These are phyloP conservation scores for Babylonia areolata DNA, from an alignment of 1,140 invertebrate species.

Conservation along the genomic window DNA sequence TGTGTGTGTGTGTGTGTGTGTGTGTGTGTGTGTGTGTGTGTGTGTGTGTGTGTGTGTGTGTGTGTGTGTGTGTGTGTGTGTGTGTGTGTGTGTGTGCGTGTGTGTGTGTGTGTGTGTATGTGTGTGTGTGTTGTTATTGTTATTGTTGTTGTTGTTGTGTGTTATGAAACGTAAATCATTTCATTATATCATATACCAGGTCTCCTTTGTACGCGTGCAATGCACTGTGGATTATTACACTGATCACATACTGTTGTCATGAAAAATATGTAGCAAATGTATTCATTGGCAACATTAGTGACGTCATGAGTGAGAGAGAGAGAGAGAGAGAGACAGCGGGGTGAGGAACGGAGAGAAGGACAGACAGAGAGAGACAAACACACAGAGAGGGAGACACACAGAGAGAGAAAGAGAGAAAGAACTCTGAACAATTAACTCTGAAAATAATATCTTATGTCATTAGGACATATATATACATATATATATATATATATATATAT, in stretches of 20 bases:
- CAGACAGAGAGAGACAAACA: not conserved
- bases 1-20: too few relatives aligned
- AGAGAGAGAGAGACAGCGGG: not conserved
- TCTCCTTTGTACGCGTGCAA: too few relatives aligned
- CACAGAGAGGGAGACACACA: not conserved
- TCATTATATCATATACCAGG: too few relatives aligned
- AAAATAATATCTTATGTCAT: too few relatives aligned
- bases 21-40: not conserved
- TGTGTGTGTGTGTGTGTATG: not conserved
- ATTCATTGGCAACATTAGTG: too few relatives aligned
- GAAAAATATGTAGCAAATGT: too few relatives aligned
- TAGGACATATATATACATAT: too few relatives aligned
- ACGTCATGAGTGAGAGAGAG: slow-evolving; percentile 19
- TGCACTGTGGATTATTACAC: too few relatives aligned
- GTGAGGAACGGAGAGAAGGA: not conserved
- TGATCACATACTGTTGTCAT: too few relatives aligned
- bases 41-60: not conserved
- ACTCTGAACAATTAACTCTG: too few relatives aligned
- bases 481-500: not conserved
- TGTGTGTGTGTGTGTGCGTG: not conserved
- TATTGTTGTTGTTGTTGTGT: not conserved
- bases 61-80: not conserved
- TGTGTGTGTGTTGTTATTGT: slow-evolving; percentile 12
- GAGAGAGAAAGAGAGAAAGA: not conserved
- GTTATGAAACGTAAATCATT: too few relatives aligned